Evolutionary conservation across 2,113 vertebrate genomes (phyloP).

Genomic region (Melanotaenia duboulayi): DNA sequence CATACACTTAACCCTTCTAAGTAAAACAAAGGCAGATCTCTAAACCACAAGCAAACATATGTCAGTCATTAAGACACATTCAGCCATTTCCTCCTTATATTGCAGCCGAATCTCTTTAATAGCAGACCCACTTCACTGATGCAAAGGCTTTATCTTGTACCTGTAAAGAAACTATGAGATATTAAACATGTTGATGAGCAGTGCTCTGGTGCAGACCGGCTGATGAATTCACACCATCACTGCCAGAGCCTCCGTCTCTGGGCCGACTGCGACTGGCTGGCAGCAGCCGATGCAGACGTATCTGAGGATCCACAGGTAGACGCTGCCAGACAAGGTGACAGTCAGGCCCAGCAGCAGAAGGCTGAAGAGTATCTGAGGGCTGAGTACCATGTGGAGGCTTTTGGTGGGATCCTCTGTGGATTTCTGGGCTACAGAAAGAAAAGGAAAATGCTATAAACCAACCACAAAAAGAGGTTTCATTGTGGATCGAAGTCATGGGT

Average conservation of each 20-base stretch:
- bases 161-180: background rate
- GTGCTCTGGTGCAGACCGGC: background rate
- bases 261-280: constrained; percentile 28
- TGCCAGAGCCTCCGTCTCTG: constrained; percentile 38
- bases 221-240: constrained; percentile 45
- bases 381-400: constrained; percentile 3
- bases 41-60: background rate
- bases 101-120: no score
- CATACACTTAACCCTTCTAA: background rate
- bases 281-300: constrained; percentile 61
- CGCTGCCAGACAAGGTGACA: constrained; percentile 6
- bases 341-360: constrained; percentile 56
- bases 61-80: no score
- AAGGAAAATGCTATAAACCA: background rate
- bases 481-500: background rate
- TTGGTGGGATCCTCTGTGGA: constrained; percentile 13
- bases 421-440: constrained; percentile 35
- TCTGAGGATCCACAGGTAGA: constrained; percentile 64
- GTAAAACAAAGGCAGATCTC: background rate
- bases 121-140: background rate
- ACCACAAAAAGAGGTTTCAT: background rate
- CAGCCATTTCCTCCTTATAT: no score
- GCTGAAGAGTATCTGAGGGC: constrained; percentile 43
- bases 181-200: background rate
- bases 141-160: background rate